Evolutionary conservation across 2,888 invertebrate species (phyloP).

Genomic region (Hirtodrosophila trivittata): DNA sequence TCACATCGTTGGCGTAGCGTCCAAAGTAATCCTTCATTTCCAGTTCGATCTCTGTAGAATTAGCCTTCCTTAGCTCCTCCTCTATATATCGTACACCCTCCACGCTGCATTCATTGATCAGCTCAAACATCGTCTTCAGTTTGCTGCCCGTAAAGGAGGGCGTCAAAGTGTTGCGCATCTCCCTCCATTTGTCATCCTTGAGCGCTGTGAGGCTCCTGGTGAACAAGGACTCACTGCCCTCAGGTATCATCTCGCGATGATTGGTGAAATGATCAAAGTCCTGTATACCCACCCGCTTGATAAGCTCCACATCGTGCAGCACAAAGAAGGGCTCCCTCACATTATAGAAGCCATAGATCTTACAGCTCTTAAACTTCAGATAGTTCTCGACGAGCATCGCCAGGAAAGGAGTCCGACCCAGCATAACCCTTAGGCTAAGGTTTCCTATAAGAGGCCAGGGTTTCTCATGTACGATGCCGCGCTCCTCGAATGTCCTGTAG

Average conservation of each 20-base stretch:
- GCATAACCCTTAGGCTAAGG: constrained; percentile 28
- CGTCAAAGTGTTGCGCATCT: constrained; percentile 83
- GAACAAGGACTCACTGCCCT: constrained; percentile 84
- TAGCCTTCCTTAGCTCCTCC: constrained; percentile 21
- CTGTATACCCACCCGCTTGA: constrained; percentile 85
- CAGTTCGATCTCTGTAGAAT: constrained; percentile 56
- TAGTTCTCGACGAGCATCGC: constrained; percentile 36
- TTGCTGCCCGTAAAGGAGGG: constrained; percentile 84
- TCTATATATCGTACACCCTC: constrained; percentile 59
- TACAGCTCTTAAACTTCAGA: constrained; percentile 50
- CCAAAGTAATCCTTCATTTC: constrained; percentile 82
- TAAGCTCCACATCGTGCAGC: constrained; percentile 85
- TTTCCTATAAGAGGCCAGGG: constrained; percentile 59
- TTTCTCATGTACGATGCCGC: constrained; percentile 40
- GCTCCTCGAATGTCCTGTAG: constrained; percentile 39
- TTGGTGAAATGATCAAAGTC: constrained; percentile 86
- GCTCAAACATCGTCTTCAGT: constrained; percentile 84
- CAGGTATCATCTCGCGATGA: constrained; percentile 70
- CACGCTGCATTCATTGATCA: constrained; percentile 74
- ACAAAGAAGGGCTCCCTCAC: constrained; percentile 82
- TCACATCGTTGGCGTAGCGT: constrained; percentile 82
- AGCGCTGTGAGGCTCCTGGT: constrained; percentile 84
- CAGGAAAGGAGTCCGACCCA: constrained; percentile 41
- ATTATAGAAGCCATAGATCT: constrained; percentile 84
- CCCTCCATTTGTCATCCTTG: constrained; percentile 82